Evolutionary conservation across 2,888 invertebrate species (phyloP).

Genomic region (Elaeidobius kamerunicus): DNA sequence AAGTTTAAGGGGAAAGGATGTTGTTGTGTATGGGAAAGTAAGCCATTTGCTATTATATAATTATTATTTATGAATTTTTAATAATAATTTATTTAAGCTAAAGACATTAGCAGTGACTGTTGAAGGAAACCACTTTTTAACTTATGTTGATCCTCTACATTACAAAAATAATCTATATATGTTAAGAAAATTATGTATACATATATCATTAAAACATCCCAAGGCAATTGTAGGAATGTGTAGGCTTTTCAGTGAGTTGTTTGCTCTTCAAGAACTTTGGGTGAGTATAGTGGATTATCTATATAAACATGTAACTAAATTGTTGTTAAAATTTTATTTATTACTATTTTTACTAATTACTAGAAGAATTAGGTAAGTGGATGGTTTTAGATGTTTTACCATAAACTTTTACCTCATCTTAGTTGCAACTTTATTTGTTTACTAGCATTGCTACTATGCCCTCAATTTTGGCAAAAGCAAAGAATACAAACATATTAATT

Average conservation of each 20-base stretch:
- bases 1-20: slow-evolving; percentile 23
- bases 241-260: slow-evolving; percentile 23
- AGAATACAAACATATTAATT: no score
- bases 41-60: slow-evolving; percentile 2
- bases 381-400: no score
- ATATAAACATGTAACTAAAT: neutral
- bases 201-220: slow-evolving; percentile 18
- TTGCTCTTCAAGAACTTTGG: slow-evolving; percentile 29
- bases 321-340: neutral
- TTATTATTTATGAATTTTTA: slow-evolving; percentile 1
- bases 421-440: no score
- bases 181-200: slow-evolving; percentile 24
- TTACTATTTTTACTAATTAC: no score
- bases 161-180: slow-evolving; percentile 26
- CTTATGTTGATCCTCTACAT: neutral
- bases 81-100: slow-evolving; percentile 21
- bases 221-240: slow-evolving; percentile 9
- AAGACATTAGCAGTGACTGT: slow-evolving; percentile 26
- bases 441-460: no score
- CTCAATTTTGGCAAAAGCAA: no score
- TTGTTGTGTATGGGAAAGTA: slow-evolving; percentile 25
- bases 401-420: no score
- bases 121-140: slow-evolving; percentile 10
- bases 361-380: no score
- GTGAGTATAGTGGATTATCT: slow-evolving; percentile 14